phyloP scores from a whole-genome alignment of 2,888 invertebrate genomes.

The Watsonalla binaria region DNA sequence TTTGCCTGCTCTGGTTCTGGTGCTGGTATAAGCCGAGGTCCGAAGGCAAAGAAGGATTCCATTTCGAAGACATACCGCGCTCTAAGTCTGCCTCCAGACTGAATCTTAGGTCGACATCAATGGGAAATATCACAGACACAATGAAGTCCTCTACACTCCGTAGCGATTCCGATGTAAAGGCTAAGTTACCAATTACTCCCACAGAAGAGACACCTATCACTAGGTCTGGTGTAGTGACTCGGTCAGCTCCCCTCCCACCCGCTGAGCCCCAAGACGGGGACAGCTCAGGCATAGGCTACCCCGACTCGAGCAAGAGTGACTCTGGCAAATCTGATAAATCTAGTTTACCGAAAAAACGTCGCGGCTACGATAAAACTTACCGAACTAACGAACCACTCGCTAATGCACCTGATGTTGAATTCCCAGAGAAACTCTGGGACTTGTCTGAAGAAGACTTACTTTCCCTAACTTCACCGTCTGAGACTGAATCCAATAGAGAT shows the following conservation, averaged over 20 bases:
- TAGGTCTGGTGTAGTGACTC: conserved; percentile 31
- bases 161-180: conserved; percentile 57
- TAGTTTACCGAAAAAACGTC: conserved; percentile 77
- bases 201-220: conserved; percentile 54
- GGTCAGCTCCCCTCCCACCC: conserved; percentile 52
- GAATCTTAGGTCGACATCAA: conserved; percentile 73
- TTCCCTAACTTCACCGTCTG: conserved; percentile 75
- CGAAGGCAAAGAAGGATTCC: conserved; percentile 78
- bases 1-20: conserved; percentile 81
- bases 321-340: conserved; percentile 74
- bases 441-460: conserved; percentile 82
- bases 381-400: conserved; percentile 90
- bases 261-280: conserved; percentile 60
- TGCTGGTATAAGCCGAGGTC: conserved; percentile 78
- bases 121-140: conserved; percentile 75
- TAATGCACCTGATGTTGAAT: conserved; percentile 85
- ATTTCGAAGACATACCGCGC: conserved; percentile 75
- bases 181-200: conserved; percentile 55
- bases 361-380: conserved; percentile 89
- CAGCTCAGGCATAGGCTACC: conserved; percentile 73
- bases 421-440: conserved; percentile 90
- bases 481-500: conserved; percentile 79
- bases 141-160: conserved; percentile 64
- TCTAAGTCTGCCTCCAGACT: conserved; percentile 80
- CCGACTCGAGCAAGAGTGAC: conserved; percentile 74